Base-by-base conservation (phyloP, 2,113 vertebrate genomes). In the Mystacornis crossleyi region DNA sequence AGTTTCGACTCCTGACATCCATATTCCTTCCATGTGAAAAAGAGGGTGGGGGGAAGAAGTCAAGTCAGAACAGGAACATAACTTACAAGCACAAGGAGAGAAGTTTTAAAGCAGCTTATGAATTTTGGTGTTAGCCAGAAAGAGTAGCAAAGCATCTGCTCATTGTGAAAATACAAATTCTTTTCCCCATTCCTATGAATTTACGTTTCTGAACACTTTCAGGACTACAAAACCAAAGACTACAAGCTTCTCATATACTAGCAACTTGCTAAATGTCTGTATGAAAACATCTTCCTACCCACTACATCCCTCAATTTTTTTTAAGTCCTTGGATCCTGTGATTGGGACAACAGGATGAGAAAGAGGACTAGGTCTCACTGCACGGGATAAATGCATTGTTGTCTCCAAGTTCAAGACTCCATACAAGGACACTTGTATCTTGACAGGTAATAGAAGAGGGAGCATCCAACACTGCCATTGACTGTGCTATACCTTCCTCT, bases 1-100 rank as follows among this genome's bases (percentile, higher is more conserved):
- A 98, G 97, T 98, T 99, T 81, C 98, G 98, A 29, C 99, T 97
- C 51, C 93, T 97, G 96, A 98, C 98, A 66, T 99, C 99, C 99
- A 99, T 98, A 50, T 82, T 98, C 72, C 95, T 81, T 93, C 80
- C 67, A 12, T 2, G 9, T 42, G 54, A 64, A 80, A 69, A 80
- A 67, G 15, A 25, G 4, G 0, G 0, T 6, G 4, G 0, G 2
- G 1, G 5, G 7, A 1, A 6, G 18, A 33, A 70, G 28, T 24
- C 38, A 86, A 90, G 72, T 50, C n/a, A 82, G 66, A 82, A 74
- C 1, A 5, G 45, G 51, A 92, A 79, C 43, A 82, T 83, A 82
- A 96, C 23, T 90, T 95, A 87, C 2, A 65, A 91, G 82, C 71
- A 89, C 5, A 77, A 11, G 13, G 33, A 94, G 81, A 81, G 42